phyloP scores from a whole-genome alignment of 2,888 invertebrate species.

The Tetramorium bicarinatum region DNA sequence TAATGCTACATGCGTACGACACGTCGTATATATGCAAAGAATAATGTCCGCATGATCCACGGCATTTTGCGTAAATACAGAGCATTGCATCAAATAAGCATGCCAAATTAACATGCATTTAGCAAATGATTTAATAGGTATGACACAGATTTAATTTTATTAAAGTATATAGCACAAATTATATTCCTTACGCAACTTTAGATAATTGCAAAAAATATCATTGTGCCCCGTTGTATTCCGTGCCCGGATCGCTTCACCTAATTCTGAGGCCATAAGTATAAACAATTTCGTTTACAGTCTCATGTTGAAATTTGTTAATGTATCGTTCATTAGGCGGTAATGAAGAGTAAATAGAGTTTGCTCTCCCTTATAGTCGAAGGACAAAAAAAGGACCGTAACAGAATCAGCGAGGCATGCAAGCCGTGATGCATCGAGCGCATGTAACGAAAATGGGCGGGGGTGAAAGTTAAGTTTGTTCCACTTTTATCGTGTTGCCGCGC shows the following conservation, averaged over 20 bases:
- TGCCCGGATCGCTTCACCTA: neutral
- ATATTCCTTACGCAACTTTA: neutral
- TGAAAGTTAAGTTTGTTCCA: slow-evolving; percentile 65
- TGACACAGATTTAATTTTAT: neutral
- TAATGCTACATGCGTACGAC: slow-evolving; percentile 20
- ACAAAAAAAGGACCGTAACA: slow-evolving; percentile 60
- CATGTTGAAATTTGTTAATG: slow-evolving; percentile 65
- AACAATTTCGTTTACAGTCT: slow-evolving; percentile 35
- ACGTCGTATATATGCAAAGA: slow-evolving; percentile 13
- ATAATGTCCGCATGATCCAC: slow-evolving; percentile 7
- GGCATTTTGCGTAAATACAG: slow-evolving; percentile 7
- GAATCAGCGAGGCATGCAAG: slow-evolving; percentile 55
- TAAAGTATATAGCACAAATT: neutral
- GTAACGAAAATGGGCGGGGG: slow-evolving; percentile 51
- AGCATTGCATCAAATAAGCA: slow-evolving; percentile 1
- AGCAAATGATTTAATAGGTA: neutral
- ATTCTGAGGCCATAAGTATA: slow-evolving; percentile 31
- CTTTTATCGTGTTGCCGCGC: slow-evolving; percentile 45
- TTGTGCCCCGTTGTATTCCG: neutral
- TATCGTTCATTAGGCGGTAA: slow-evolving; percentile 68
- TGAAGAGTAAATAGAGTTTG: slow-evolving; percentile 72
- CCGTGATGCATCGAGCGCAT: slow-evolving; percentile 58
- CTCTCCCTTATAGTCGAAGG: slow-evolving; percentile 46
- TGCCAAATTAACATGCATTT: neutral
- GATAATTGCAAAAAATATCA: neutral